Evolutionary conservation across 2,888 invertebrate genomes (phyloP).

Genomic region (Cheiracanthium punctorium): DNA sequence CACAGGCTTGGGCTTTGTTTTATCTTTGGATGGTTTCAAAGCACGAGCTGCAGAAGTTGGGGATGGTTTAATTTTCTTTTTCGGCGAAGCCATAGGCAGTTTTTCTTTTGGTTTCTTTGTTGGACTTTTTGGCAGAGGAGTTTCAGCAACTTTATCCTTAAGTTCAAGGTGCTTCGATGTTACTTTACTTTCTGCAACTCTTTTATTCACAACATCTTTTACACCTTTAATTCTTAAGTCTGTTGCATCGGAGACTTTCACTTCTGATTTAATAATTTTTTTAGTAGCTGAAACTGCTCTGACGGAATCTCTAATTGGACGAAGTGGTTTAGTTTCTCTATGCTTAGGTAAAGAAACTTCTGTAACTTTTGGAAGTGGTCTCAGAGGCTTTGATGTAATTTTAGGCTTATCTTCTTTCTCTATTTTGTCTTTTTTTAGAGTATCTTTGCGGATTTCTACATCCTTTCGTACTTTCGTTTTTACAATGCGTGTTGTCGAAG

Average conservation of each 20-base stretch:
- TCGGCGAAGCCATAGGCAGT: slow-evolving; percentile 44
- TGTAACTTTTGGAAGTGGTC: slow-evolving; percentile 17
- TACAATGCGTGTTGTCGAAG: neutral
- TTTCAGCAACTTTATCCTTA: slow-evolving; percentile 23
- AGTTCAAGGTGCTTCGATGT: slow-evolving; percentile 29
- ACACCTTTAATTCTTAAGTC: slow-evolving; percentile 57
- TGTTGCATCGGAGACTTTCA: slow-evolving; percentile 10
- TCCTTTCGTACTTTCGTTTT: slow-evolving; percentile 32
- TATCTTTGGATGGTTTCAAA: slow-evolving; percentile 61
- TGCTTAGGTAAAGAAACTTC: slow-evolving; percentile 18
- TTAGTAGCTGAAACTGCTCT: slow-evolving; percentile 18
- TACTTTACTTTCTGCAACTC: slow-evolving; percentile 60
- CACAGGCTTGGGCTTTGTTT: slow-evolving; percentile 57
- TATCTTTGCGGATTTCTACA: slow-evolving; percentile 20
- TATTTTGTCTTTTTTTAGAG: slow-evolving; percentile 18
- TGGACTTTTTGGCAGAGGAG: slow-evolving; percentile 61
- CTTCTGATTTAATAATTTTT: slow-evolving; percentile 22
- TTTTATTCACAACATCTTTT: slow-evolving; percentile 65
- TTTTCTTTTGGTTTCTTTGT: slow-evolving; percentile 54
- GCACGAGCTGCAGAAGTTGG: neutral
- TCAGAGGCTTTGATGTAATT: neutral
- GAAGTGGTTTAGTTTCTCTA: slow-evolving; percentile 22
- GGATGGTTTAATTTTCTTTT: slow-evolving; percentile 50
- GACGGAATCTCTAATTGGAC: neutral
- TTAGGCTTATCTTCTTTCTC: slow-evolving; percentile 33